Base-by-base conservation (phyloP, 1,140 invertebrate species). In the Bombus confusus region DNA sequence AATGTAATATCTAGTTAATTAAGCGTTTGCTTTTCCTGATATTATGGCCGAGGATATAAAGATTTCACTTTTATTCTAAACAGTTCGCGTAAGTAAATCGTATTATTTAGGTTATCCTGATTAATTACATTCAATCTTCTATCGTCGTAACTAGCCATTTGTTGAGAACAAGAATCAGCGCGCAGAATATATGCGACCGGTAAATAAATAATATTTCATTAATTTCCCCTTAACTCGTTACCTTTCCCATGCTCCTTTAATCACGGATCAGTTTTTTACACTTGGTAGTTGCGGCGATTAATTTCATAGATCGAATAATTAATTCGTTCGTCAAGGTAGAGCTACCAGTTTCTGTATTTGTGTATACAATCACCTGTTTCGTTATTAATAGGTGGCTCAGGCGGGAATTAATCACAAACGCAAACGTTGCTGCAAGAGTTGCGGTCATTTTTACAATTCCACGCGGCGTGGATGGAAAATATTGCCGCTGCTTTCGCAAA, bases 341-440 rank as follows among this genome's bases (percentile, higher is more conserved):
- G 83, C 83, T 85, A 85, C 83, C 83, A 80, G 83, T 80, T 85
- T 72, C 68, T 85, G 64, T 62, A 64, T 80, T 85, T 69, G 76
- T 72, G 83, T 85, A 85, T 39, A 80, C 37, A 59, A 80, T 80
- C 83, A 31, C 41, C 41, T 22, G 31, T 59, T 37, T 64, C 39
- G 77, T 80, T 85, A 64, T 69, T 85, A 85, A 85, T 77, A 64
- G 68, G 39, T 37, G 52, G 52, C 39, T 41, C 68, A 31, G 31
- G 15, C 52, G 52, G 47, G 76, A 47, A 85, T 85, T 85, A 85
- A 85, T 85, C 77, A 73, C 77, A 47, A 59, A 62, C 68, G 39
- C 15, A 25, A 3, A 18, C 39, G 64, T 15, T 34, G 41, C 64
- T n/a, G 28, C 72, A 64, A 28, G 52, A 28, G 34, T 77, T 69